A percentile compares a stretch with the other conserved stretches of the same genome.
Evolutionary conservation across 2,113 vertebrate species (phyloP).

Genomic region (Corapipo altera): DNA sequence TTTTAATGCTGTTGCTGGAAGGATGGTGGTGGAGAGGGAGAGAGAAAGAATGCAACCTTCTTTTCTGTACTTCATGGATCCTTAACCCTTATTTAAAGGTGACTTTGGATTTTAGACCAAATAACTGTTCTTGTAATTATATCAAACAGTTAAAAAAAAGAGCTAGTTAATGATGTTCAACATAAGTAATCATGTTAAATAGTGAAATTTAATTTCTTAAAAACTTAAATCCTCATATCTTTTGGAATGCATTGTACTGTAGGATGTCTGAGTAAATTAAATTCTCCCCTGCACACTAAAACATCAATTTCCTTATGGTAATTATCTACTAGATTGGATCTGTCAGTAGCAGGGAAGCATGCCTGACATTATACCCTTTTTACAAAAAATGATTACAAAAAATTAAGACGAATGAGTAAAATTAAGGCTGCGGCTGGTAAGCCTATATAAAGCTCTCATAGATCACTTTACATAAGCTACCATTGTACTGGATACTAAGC

Average conservation of each 20-base stretch:
- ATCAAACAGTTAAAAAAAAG: constrained; percentile 87
- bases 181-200: constrained; percentile 99
- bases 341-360: constrained; percentile 98
- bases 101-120: constrained; percentile 80
- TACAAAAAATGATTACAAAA: constrained; percentile 96
- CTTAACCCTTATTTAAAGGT: constrained; percentile 89
- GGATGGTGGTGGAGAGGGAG: constrained; percentile 12
- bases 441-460: constrained; percentile 86
- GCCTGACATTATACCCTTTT: constrained; percentile 99
- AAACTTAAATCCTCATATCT: constrained; percentile 95
- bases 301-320: constrained; percentile 99
- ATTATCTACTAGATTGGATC: constrained; percentile 99
- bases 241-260: constrained; percentile 96
- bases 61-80: constrained; percentile 90
- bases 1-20: constrained; percentile 54
- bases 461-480: constrained; percentile 88
- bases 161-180: constrained; percentile 90
- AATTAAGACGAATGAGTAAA: constrained; percentile 97
- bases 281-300: constrained; percentile 98
- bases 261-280: constrained; percentile 99
- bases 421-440: constrained; percentile 92
- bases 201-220: constrained; percentile 96
- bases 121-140: constrained; percentile 90
- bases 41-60: constrained; percentile 71
- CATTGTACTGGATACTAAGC: constrained; percentile 87